Evolutionary conservation across 1,140 invertebrate genomes (phyloP).

Genomic region (Delia radicum): DNA sequence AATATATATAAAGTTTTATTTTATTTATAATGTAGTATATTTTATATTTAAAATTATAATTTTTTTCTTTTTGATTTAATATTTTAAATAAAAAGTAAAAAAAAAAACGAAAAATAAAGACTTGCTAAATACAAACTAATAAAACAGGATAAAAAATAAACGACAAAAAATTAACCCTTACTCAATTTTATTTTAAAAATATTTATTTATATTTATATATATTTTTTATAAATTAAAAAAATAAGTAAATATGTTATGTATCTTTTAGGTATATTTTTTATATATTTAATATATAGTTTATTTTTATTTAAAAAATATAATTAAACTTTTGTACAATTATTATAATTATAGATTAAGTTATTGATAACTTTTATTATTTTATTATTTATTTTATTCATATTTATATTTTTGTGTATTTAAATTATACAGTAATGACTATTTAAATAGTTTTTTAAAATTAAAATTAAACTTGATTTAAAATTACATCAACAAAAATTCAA

Average conservation of each 20-base stretch:
- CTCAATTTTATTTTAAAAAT: neutral
- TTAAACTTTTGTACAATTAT: neutral
- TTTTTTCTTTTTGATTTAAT: conserved; percentile 24
- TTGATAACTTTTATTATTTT: neutral
- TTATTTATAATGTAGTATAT: neutral
- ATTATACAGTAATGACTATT: too few species aligned
- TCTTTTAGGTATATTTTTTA: neutral
- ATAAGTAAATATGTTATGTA: neutral
- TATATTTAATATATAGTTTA: neutral
- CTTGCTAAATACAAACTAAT: conserved; percentile 19
- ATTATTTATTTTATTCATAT: too few species aligned
- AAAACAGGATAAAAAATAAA: conserved; percentile 13
- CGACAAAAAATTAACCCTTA: neutral
- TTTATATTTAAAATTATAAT: neutral
- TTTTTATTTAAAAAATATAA: neutral
- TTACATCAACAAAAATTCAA: neutral
- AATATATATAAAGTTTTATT: conserved; percentile 19
- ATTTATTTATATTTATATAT: neutral
- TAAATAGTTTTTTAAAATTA: neutral
- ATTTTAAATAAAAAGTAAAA: neutral
- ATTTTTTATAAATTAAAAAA: neutral
- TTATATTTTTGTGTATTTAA: neutral
- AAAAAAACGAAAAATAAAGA: neutral
- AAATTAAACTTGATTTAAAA: neutral
- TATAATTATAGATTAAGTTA: neutral